These are phyloP conservation scores for Ditylenchus weischeri DNA, from an alignment of 2,888 invertebrate species.

Conservation along the genomic window DNA sequence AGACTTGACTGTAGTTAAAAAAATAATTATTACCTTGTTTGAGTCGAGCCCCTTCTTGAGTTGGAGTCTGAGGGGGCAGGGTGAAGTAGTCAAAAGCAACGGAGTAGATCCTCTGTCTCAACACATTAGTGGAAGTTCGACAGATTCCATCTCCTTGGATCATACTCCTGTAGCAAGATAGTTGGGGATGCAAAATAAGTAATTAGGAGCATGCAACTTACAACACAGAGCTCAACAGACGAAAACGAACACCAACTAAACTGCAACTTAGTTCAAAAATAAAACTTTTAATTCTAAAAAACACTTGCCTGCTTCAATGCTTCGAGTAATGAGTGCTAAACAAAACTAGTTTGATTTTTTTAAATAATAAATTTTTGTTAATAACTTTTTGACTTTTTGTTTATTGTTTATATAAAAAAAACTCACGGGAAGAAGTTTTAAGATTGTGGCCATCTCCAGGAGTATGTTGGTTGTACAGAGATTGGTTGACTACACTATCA, in stretches of 20 bases:
- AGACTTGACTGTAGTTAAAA: no score
- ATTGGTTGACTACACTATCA: conserved; percentile 3
- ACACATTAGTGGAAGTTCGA: conserved; percentile 81
- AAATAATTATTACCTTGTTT: conserved; percentile 65
- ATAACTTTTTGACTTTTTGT: no score
- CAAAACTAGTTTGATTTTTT: not conserved
- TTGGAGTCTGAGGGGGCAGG: conserved; percentile 75
- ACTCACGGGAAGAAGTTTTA: conserved; percentile 11
- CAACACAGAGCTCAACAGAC: conserved; percentile 83
- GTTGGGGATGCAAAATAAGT: no score
- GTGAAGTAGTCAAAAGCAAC: conserved; percentile 86
- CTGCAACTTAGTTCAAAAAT: no score
- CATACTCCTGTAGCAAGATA: conserved; percentile 23
- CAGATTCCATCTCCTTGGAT: conserved; percentile 68
- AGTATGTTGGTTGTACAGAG: conserved; percentile 14
- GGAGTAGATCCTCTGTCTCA: conserved; percentile 90
- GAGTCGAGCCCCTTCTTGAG: conserved; percentile 72
- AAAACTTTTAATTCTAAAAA: no score
- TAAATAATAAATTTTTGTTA: no score
- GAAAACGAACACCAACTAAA: conserved; percentile 73
- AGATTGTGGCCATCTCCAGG: conserved; percentile 5
- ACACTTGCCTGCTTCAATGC: conserved; percentile 74
- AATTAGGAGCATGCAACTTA: not conserved
- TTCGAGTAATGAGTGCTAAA: conserved; percentile 65
- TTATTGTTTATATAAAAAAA: no score